Base-by-base conservation (phyloP, 2,888 invertebrate genomes). In the Tetheella fluctuosa region DNA sequence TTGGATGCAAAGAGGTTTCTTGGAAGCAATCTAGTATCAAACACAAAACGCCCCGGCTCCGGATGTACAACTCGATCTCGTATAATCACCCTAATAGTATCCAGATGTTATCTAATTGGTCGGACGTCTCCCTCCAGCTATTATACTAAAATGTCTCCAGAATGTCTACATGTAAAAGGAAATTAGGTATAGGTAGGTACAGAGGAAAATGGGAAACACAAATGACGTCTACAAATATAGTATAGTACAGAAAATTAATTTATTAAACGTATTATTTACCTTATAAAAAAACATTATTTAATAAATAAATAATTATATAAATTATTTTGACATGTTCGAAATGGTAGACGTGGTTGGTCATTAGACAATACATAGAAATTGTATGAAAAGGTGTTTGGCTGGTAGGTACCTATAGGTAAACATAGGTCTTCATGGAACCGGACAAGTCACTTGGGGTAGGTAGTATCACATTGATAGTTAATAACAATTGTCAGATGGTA, bases 231-330 rank as follows among this genome's bases (percentile, higher is more conserved):
- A 81, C 77, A 78, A 77, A 80, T 77, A 80, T 59, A 59, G 84
- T 83, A 85, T 86, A 87, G 79, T 91, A 91, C 89, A 91, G 88
- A 91, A 90, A 88, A 89, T 91, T 87, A 86, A 90, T 88, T 90
- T 91, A 90, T 89, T 91, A 84, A 85, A 85, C 80, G 81, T 87
- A 87, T 78, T 75, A 59, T 79, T 86, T 88, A 89, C 85, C 91
- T 91, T 92, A 92, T 83, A 91, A 89, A 88, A n/a, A 55, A 89
- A 84, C 80, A 83, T 86, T 81, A 83, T 86, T 85, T 84, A 83
- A 88, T 89, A 88, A 88, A 90, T 90, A 91, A 88, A 89, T 89
- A 83, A 84, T 81, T 77, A 80, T 82, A 84, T 84, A 34, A 85
- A 83, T 83, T 80, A 80, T 80, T 76, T 79, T 85, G 84, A 84